A percentile compares a stretch with the other conserved stretches of the same genome.
These are phyloP conservation scores for Netelia inedita DNA, from an alignment of 2,888 invertebrate species.

Conservation along the genomic window DNA sequence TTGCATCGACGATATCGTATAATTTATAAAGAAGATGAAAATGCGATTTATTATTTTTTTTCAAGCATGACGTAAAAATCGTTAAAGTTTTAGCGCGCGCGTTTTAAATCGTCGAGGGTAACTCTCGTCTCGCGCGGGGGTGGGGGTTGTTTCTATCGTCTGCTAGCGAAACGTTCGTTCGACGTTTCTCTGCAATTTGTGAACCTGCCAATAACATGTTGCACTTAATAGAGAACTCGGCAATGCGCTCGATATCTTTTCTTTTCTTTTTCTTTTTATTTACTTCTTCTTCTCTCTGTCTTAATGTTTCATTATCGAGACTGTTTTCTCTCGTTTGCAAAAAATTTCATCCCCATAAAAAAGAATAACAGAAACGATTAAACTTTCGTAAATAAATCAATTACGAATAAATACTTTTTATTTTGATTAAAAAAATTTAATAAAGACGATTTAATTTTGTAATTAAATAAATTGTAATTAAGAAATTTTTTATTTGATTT, in stretches of 20 bases:
- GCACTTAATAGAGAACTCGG: slow-evolving; percentile 68
- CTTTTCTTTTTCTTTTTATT: slow-evolving; percentile 8
- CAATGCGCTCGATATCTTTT: slow-evolving; percentile 65
- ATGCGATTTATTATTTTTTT: slow-evolving; percentile 5
- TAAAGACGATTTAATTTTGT: too few relatives aligned
- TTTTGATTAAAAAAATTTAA: background rate
- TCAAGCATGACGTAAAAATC: slow-evolving; percentile 36
- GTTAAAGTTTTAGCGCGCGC: slow-evolving; percentile 28
- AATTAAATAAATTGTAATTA: background rate
- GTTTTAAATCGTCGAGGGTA: slow-evolving; percentile 35
- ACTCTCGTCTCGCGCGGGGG: slow-evolving; percentile 1
- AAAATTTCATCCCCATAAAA: background rate
- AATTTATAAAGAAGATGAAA: background rate
- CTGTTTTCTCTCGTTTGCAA: background rate
- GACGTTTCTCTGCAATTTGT: slow-evolving; percentile 70
- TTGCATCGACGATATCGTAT: background rate
- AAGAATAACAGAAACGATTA: too few relatives aligned
- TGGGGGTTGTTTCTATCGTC: slow-evolving; percentile 4
- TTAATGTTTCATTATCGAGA: slow-evolving; percentile 30
- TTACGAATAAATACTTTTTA: background rate
- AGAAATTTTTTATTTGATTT: slow-evolving; percentile 6
- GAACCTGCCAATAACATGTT: slow-evolving; percentile 75
- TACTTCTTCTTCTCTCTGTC: slow-evolving; percentile 54
- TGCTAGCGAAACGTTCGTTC: slow-evolving; percentile 46
- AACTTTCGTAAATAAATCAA: too few relatives aligned